phyloP scores from a whole-genome alignment of 2,113 vertebrate genomes.

The Tachuris rubrigastra region DNA sequence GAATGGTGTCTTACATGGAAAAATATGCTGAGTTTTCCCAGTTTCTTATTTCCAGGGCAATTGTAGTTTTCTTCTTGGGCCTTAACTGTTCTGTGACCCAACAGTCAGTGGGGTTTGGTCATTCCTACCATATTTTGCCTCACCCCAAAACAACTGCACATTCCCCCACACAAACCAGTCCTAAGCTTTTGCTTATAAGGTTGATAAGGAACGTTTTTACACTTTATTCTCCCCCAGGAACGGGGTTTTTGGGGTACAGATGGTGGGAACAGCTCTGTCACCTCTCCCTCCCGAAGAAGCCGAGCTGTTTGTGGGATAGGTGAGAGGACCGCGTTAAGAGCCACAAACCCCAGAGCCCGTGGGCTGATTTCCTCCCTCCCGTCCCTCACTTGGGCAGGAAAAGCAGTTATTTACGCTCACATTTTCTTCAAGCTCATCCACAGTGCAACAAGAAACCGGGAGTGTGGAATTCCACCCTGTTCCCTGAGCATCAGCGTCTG shows the following conservation, averaged over 20 bases:
- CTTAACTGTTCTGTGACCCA: not conserved
- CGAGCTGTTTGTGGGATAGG: not conserved
- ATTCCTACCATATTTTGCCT: not conserved
- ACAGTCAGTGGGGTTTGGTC: accelerated
- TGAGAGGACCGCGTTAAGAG: not conserved
- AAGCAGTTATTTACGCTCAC: not conserved
- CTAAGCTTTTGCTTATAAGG: accelerated
- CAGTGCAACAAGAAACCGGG: not conserved
- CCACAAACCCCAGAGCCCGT: not conserved
- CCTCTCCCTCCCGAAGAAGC: not conserved
- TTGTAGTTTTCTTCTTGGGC: not conserved
- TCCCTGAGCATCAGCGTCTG: not conserved
- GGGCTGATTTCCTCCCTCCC: not conserved
- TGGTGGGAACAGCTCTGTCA: not conserved
- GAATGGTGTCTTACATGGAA: not conserved
- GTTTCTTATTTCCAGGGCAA: not conserved
- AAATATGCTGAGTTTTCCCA: not conserved
- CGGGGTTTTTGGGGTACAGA: accelerated
- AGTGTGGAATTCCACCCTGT: not conserved
- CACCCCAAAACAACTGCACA: not conserved
- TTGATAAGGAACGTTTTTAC: too few relatives aligned
- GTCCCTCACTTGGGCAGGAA: not conserved
- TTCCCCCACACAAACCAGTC: accelerated
- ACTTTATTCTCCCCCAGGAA: not conserved
- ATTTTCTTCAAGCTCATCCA: not conserved